phyloP scores from a whole-genome alignment of 35 echinoderm and acorn worm genomes.

The Amphiura filiformis region DNA sequence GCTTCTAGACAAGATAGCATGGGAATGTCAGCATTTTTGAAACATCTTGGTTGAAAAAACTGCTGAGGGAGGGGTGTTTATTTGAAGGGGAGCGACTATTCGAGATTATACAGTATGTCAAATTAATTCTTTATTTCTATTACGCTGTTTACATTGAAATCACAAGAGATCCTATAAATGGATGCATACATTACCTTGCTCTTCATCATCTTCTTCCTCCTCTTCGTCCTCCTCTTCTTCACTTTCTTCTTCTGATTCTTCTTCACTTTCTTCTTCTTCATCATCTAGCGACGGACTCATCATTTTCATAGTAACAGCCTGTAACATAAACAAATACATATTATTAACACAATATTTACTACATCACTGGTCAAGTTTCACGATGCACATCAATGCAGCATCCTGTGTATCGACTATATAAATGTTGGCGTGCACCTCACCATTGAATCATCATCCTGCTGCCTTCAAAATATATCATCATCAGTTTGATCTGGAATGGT shows the following conservation, averaged over 20 bases:
- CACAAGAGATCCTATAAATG: no score
- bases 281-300: neutral
- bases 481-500: slow-evolving; percentile 12
- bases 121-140: no score
- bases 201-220: neutral
- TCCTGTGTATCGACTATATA: neutral
- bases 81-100: no score
- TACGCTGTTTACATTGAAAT: no score
- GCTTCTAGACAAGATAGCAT: no score
- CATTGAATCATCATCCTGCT: neutral
- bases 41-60: no score
- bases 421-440: neutral
- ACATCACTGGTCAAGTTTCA: no score
- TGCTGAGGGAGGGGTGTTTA: no score
- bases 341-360: no score
- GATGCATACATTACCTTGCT: neutral
- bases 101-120: no score
- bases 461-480: neutral
- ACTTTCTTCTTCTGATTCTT: neutral
- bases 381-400: neutral
- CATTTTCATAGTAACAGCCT: neutral
- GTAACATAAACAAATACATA: no score
- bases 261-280: slow-evolving; percentile 3
- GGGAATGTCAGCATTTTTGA: no score
- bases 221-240: neutral